Percentiles rank a stretch among this genome's conserved stretches.
Conservation (phyloP, 2,888 invertebrate species). For the Philhelius pedissequus region DNA sequence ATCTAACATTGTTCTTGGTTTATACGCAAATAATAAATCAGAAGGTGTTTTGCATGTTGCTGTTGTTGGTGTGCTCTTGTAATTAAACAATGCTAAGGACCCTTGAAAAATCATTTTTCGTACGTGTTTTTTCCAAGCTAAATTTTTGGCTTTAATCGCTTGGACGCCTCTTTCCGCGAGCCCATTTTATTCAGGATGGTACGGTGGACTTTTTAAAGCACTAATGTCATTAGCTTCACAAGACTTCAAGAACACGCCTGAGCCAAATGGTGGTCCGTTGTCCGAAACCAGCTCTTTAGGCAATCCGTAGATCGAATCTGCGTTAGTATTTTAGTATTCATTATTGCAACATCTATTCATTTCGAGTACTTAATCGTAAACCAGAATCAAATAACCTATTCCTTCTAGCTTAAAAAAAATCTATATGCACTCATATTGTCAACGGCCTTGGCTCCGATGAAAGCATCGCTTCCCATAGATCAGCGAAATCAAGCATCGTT, state of each 20-base stretch:
- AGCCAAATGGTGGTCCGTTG: constrained; percentile 40
- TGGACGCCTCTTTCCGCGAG: constrained; percentile 69
- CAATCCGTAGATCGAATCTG: constrained; percentile 14
- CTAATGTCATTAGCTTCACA: constrained; percentile 40
- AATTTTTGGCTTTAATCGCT: constrained; percentile 65
- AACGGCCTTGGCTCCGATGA: too few relatives aligned
- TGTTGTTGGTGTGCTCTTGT: neutral
- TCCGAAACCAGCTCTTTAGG: constrained; percentile 45
- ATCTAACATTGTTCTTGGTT: neutral
- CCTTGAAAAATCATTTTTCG: neutral
- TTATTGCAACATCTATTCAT: constrained; percentile 19
- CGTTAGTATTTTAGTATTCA: constrained; percentile 31
- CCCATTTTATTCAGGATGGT: constrained; percentile 69
- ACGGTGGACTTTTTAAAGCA: constrained; percentile 49
- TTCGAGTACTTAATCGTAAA: constrained; percentile 25
- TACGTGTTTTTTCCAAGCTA: neutral
- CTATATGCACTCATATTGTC: constrained; percentile 65
- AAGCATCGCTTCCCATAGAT: too few relatives aligned
- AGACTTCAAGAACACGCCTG: constrained; percentile 35
- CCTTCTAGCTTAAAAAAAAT: constrained; percentile 39
- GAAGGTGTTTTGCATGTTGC: neutral
- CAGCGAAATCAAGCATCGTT: too few relatives aligned
- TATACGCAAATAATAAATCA: neutral
- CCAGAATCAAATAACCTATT: constrained; percentile 20
- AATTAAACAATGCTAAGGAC: neutral